Percentiles rank a stretch among this genome's conserved stretches.
phyloP scores from a whole-genome alignment of 1,140 invertebrate species.

The Prorops nasuta region DNA sequence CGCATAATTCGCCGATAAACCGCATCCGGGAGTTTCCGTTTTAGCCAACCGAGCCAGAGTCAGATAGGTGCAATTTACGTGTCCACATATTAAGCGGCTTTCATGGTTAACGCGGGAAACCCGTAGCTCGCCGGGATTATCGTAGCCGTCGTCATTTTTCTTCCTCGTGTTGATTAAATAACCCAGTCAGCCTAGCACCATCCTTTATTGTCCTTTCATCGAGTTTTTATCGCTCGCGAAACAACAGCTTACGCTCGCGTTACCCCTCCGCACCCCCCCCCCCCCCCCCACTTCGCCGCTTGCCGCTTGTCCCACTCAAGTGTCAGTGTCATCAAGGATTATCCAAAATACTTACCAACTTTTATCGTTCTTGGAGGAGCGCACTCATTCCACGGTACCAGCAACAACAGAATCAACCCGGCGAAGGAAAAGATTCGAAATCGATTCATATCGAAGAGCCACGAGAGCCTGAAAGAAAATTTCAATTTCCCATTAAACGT shows the following conservation, averaged over 20 bases:
- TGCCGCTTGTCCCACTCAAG: neutral
- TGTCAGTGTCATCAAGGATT: neutral
- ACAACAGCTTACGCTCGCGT: no score
- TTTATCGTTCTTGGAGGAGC: conserved; percentile 1
- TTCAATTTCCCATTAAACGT: no score
- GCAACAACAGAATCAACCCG: neutral
- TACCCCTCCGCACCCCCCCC: no score
- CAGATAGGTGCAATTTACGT: conserved; percentile 16
- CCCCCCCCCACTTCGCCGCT: no score
- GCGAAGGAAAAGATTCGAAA: neutral
- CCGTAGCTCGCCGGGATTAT: neutral
- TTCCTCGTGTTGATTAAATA: no score
- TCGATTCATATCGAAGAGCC: neutral
- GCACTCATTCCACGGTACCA: neutral
- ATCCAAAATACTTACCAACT: conserved; percentile 11
- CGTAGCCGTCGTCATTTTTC: neutral
- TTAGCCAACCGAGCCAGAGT: neutral
- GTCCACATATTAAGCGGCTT: neutral
- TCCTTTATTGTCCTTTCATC: no score
- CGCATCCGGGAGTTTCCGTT: conserved; percentile 1
- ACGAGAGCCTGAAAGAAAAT: neutral
- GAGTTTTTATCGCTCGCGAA: no score
- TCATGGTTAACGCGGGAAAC: no score
- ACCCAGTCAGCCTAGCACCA: no score
- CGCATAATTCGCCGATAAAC: conserved; percentile 26